Percentiles rank a stretch among this genome's conserved stretches.
Evolutionary conservation across 2,797 vertebrate species (phyloP).

Genomic region (Phataginus tetradactyla): DNA sequence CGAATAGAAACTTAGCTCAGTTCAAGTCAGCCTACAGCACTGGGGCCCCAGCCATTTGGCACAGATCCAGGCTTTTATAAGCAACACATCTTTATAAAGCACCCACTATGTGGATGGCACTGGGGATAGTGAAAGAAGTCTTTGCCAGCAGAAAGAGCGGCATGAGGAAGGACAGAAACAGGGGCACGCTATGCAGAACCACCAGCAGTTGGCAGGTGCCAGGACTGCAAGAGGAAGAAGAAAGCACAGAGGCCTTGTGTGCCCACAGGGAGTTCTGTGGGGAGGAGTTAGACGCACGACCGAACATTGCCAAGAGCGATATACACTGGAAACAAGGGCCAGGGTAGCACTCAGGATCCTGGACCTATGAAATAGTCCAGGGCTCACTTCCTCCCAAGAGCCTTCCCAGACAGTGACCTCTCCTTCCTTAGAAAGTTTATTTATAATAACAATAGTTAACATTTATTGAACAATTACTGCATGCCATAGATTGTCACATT

Average conservation of each 20-base stretch:
- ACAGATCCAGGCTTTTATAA: neutral
- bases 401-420: neutral
- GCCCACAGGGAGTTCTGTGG: neutral
- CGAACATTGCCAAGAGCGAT: neutral
- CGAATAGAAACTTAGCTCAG: slow-evolving; percentile 81
- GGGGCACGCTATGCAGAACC: neutral
- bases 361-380: neutral
- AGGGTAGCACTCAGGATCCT: neutral
- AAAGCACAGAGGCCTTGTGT: neutral
- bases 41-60: neutral
- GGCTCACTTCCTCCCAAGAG: neutral
- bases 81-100: neutral
- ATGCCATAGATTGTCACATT: neutral
- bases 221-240: neutral
- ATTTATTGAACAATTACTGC: neutral
- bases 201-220: neutral
- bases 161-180: neutral
- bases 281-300: neutral
- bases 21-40: neutral
- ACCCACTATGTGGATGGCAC: neutral
- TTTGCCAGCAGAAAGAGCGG: neutral
- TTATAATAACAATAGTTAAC: neutral
- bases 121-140: neutral
- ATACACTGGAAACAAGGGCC: neutral
- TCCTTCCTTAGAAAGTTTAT: neutral